Conservation (phyloP, 2,797 vertebrate species). For the Molossus molossus region DNA sequence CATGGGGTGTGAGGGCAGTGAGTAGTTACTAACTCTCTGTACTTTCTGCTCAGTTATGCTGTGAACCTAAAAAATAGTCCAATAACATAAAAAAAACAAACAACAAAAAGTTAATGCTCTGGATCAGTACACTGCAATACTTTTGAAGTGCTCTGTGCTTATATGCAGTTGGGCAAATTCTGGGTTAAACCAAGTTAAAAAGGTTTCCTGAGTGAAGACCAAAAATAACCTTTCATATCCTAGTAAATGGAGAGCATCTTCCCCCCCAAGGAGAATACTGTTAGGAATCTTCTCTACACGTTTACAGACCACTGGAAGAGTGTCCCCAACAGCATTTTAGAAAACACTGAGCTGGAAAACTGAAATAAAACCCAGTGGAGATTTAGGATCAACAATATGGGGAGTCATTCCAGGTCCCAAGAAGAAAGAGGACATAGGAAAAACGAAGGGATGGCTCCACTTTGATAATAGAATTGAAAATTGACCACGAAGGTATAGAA, state of each 20-base stretch:
- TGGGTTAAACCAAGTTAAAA: neutral
- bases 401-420: neutral
- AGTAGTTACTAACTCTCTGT: neutral
- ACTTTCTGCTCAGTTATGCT: neutral
- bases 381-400: neutral
- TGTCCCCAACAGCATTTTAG: neutral
- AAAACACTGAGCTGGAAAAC: neutral
- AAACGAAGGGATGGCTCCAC: neutral
- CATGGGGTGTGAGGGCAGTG: accelerated
- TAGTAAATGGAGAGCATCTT: neutral
- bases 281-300: neutral
- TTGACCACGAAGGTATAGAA: neutral
- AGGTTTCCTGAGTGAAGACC: neutral
- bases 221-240: neutral
- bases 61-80: neutral
- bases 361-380: neutral
- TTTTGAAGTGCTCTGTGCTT: neutral
- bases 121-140: neutral
- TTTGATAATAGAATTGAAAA: neutral
- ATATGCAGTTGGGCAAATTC: neutral
- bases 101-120: neutral
- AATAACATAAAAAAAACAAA: neutral
- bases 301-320: neutral
- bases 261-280: neutral
- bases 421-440: neutral